A percentile compares a stretch with the other conserved stretches of the same genome.
phyloP scores from a whole-genome alignment of 2,113 vertebrate species.

The Bombycilla garrulus region DNA sequence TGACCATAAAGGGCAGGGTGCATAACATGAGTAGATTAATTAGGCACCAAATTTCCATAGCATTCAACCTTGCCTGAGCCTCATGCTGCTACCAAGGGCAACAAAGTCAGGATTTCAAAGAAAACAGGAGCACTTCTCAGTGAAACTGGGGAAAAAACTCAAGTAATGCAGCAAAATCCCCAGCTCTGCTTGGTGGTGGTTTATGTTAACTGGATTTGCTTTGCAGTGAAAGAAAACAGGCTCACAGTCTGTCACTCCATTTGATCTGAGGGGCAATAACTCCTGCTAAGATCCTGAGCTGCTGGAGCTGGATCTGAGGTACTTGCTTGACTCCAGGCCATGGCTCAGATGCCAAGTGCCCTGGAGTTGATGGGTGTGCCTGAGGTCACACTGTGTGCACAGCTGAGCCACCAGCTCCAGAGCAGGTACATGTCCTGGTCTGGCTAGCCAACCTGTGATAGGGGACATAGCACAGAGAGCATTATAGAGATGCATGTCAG shows the following conservation, averaged over 20 bases:
- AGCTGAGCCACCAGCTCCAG: neutral
- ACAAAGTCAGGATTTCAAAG: neutral
- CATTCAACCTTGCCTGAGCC: neutral
- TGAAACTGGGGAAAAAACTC: neutral
- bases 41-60: constrained; percentile 12
- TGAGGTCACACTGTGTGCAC: neutral
- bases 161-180: neutral
- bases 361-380: neutral
- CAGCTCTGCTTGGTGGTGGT: neutral
- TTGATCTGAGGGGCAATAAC: neutral
- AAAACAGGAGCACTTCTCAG: neutral
- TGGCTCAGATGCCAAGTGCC: neutral
- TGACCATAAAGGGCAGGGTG: neutral
- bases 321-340: neutral
- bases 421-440: neutral
- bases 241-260: neutral
- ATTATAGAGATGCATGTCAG: neutral
- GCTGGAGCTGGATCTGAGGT: neutral
- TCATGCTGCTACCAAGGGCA: neutral
- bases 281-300: neutral
- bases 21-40: neutral
- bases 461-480: neutral
- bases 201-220: neutral
- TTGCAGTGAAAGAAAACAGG: neutral
- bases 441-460: neutral